phyloP scores from a whole-genome alignment of 2,888 invertebrate species.

The Diaphora mendica region DNA sequence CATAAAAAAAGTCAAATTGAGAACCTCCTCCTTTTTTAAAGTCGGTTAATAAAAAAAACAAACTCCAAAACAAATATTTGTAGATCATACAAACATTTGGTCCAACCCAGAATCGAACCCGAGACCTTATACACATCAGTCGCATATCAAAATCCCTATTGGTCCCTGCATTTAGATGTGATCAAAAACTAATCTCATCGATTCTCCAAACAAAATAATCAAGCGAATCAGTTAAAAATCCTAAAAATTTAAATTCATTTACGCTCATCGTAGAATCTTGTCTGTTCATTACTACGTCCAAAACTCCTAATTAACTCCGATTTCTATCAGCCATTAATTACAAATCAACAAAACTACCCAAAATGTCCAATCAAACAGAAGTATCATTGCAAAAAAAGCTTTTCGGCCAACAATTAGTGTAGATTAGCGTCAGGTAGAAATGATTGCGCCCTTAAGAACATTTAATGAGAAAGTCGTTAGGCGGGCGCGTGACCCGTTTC shows the following conservation, averaged over 20 bases:
- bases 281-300: not conserved
- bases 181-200: too few relatives aligned
- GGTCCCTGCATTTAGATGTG: too few relatives aligned
- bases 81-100: too few relatives aligned
- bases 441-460: conserved; percentile 60
- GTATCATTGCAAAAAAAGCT: conserved; percentile 23
- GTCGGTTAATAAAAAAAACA: too few relatives aligned
- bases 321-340: conserved; percentile 8
- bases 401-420: conserved; percentile 56
- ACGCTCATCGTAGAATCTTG: not conserved
- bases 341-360: conserved; percentile 2
- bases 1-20: too few relatives aligned
- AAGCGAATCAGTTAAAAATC: not conserved
- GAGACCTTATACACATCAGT: too few relatives aligned
- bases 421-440: conserved; percentile 61
- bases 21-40: too few relatives aligned
- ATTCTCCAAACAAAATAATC: not conserved
- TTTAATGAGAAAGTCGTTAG: conserved; percentile 73
- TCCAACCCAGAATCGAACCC: too few relatives aligned
- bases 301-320: not conserved
- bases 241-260: not conserved
- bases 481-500: conserved; percentile 62
- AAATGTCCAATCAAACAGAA: conserved; percentile 17
- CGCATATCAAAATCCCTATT: too few relatives aligned
- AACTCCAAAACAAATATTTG: too few relatives aligned